Evolutionary conservation across 2,888 invertebrate species (phyloP).

Genomic region (Epiblema foenella): DNA sequence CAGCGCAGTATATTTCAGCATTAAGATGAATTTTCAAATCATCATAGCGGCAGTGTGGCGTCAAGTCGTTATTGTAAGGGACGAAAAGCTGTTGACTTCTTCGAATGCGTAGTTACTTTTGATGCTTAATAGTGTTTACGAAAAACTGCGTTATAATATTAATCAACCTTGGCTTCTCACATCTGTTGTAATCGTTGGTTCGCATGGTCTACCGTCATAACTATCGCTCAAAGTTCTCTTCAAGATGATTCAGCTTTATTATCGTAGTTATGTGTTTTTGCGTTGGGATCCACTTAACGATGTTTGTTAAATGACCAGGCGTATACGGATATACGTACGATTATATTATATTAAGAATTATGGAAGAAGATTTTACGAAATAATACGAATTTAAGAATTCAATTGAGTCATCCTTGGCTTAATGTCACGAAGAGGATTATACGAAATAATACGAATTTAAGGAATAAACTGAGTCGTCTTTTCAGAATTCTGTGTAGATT

Average conservation of each 20-base stretch:
- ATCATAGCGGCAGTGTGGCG: no score
- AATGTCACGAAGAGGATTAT: no score
- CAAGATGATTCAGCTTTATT: slow-evolving; percentile 50
- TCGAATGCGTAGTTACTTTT: no score
- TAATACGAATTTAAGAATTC: no score
- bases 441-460: no score
- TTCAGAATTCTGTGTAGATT: no score
- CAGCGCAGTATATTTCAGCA: no score
- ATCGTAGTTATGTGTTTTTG: slow-evolving; percentile 49
- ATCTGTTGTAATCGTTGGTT: slow-evolving; percentile 49
- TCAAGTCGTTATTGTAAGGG: no score
- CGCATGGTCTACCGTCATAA: slow-evolving; percentile 48
- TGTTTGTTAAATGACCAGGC: slow-evolving; percentile 48
- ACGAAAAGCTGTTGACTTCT: no score
- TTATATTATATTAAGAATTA: slow-evolving; percentile 36
- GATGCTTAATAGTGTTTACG: background rate
- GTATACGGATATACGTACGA: slow-evolving; percentile 26
- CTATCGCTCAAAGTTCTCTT: slow-evolving; percentile 36
- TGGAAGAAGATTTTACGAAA: background rate
- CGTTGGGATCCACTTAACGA: slow-evolving; percentile 46
- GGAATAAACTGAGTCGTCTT: no score
- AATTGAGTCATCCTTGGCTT: no score
- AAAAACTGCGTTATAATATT: slow-evolving; percentile 19
- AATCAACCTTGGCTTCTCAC: slow-evolving; percentile 45
- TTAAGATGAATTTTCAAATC: no score